Evolutionary conservation across 1,140 invertebrate species (phyloP), one percentile per base, ranked within the genome.

Genomic region (Chironomus striatipennis): DNA sequence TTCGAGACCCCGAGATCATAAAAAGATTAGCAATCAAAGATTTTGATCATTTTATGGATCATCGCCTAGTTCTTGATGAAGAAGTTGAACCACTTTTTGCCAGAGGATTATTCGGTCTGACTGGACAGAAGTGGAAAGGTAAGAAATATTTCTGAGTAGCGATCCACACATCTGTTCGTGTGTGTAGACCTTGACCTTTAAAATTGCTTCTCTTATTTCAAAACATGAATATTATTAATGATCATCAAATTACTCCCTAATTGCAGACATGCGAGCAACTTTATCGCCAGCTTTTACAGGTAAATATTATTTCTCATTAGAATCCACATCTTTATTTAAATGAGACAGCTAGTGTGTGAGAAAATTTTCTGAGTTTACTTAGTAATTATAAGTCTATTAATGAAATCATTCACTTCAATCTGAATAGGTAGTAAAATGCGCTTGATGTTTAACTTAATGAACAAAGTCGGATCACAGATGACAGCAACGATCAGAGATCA

Each of bases 11-110:
- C 0, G 87, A 90, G 18, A 34, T 89, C 6, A 85, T 90, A 3
- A 88, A 86, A 76, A 79, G 81, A 57, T 83, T 90, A 3, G 81
- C 83, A 0, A 82, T 90, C 0, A 90, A 89, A 78, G 86, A 89
- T 75, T 91, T 91, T 75, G 86, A 90, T 2, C 78, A 87, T 77
- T 91, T 90, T 75, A 79, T 83, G 0, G 85, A 90, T 76, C 86
- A 88, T 74, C 79, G 80, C 7, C 75, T 77, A 1, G 83, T 87
- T 70, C 76, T 86, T 4, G 77, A 78, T 12, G 79, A 81, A 18
- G 80, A 85, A 0, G 70, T 77, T 4, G 87, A 88, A 74, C 85
- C 85, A 0, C 73, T 90, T 0, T 80, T 88, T 43, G 83, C 81
- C 15, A 83, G 83, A 10, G 86, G 84, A 77, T 75, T 89, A 3